Evolutionary conservation across 1,140 invertebrate genomes (phyloP), one percentile per base, ranked within the genome.

Genomic region (Penaeus chinensis): DNA sequence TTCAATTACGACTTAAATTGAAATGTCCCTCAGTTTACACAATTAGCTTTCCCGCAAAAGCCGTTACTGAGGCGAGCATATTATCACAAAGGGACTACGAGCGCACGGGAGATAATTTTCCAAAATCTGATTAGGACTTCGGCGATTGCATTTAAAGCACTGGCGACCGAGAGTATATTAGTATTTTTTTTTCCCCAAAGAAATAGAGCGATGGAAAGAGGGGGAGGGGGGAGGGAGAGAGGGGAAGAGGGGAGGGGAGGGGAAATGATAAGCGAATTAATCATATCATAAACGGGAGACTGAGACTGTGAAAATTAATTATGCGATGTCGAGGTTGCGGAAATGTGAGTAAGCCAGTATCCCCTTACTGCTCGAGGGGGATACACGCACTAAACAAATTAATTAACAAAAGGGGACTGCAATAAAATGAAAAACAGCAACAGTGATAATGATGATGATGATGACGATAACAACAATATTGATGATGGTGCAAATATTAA

Each of bases 1-100:
- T 78, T 78, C 77, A 78, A 78, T 78, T 78, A 78, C 77, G 77
- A 78, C 77, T 78, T 78, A 78, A 78, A 78, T 60, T 78, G 77
- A 24, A 18, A 60, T 18, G 77, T 78, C 77, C 27, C 24, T 78
- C 77, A 60, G 47, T 78, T 54, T 78, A 60, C 42, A 78, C 32
- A 78, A n/a, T 22, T 42, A 42, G 37, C 47, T 47, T 5, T 47
- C 47, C 47, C 47, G 47, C 47, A 47, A 47, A 47, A 47, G 47
- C 47, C 47, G 47, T 47, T 47, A 7, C 47, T 1, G 47, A 47
- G 32, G 32, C n/a, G 74, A 42, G 74, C n/a, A 77, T 47, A 77
- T 47, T 77, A 37, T 77, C 74, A 47, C 74, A 47, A 47, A 47
- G 47, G 47, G 47, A 47, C 11, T 47, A 47, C 47, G 47, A 13